Conservation (phyloP, 2,113 vertebrate genomes). For the Microcebus jonahi region DNA sequence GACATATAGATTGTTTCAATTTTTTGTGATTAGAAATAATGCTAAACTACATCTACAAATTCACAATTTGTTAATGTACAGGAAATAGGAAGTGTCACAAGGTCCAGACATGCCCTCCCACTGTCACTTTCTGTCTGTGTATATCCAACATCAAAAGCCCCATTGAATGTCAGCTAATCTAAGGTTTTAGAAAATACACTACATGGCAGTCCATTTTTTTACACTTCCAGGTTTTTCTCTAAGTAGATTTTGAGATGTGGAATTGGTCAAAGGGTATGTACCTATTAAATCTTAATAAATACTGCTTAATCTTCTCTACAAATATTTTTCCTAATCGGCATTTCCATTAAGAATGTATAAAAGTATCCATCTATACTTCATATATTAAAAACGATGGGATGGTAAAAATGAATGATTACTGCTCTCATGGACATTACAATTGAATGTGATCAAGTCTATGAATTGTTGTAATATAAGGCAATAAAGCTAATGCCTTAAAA, state of each 20-base stretch:
- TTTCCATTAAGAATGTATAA: neutral
- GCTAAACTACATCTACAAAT: neutral
- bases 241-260: neutral
- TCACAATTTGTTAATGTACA: neutral
- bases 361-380: neutral
- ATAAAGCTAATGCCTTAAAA: neutral
- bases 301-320: neutral
- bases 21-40: neutral
- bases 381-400: neutral
- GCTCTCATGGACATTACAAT: neutral
- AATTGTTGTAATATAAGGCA: neutral
- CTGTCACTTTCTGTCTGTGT: neutral
- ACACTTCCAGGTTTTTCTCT: neutral
- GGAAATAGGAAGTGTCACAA: neutral
- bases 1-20: neutral
- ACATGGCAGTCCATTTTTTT: neutral
- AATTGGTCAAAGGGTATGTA: neutral
- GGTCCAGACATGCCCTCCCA: neutral
- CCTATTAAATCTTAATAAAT: neutral
- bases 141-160: neutral
- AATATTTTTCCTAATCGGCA: neutral
- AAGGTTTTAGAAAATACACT: neutral
- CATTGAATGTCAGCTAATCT: neutral
- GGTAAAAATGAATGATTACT: conserved; percentile 25
- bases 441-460: neutral